phyloP scores from a whole-genome alignment of 2,797 vertebrate species.

The Manis crassicaudata region DNA sequence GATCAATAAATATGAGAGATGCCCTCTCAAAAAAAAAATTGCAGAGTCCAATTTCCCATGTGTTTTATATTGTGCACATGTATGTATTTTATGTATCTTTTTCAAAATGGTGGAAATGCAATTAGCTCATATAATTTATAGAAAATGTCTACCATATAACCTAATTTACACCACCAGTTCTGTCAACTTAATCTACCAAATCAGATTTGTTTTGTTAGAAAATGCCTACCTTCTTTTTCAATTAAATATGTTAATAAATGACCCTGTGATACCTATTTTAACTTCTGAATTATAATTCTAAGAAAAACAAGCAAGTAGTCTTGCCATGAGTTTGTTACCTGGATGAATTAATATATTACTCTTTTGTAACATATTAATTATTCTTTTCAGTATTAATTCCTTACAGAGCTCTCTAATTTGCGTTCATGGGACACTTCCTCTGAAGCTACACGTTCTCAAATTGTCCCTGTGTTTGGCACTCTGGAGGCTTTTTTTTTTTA shows the following conservation, averaged over 20 bases:
- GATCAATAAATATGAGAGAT: no score
- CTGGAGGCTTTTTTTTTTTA: neutral
- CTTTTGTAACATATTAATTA: neutral
- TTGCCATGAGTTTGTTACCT: conserved; percentile 14
- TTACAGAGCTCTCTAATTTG: conserved; percentile 28
- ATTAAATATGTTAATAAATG: neutral
- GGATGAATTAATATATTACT: conserved; percentile 1
- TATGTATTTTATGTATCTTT: neutral
- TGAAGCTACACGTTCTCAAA: conserved; percentile 24
- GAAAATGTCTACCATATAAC: neutral
- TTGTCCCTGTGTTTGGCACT: neutral
- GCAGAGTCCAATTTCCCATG: neutral
- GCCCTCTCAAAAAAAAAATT: neutral
- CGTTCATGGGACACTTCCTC: conserved; percentile 15
- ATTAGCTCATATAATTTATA: conserved; percentile 27
- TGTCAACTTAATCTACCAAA: conserved; percentile 12
- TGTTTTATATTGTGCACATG: neutral
- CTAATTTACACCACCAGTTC: neutral
- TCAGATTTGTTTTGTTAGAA: conserved; percentile 34
- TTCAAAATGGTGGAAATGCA: neutral
- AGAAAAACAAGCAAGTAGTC: neutral
- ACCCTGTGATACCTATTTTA: neutral
- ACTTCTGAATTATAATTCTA: conserved; percentile 42
- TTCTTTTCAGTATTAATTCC: neutral
- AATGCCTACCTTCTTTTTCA: neutral